Evolutionary conservation across 2,113 vertebrate species (phyloP).

Genomic region (Cavia porcellus): DNA sequence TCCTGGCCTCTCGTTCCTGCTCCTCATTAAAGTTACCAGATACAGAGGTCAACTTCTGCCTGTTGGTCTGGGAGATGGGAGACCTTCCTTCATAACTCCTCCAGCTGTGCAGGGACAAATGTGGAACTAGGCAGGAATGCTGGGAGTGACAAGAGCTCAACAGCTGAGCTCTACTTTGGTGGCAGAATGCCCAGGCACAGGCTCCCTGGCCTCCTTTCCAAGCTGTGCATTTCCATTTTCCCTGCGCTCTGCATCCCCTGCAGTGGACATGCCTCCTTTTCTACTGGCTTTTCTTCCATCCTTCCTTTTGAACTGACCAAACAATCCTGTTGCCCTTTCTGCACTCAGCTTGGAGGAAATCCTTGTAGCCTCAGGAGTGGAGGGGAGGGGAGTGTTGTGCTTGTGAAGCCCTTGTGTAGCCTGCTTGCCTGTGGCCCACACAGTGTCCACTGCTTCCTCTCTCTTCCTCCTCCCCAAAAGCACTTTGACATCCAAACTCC

Average conservation of each 20-base stretch:
- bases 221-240: not conserved
- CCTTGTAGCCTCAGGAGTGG: not conserved
- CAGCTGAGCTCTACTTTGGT: not conserved
- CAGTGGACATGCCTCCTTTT: not conserved
- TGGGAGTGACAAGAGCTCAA: not conserved
- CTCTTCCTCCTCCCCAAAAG: not conserved
- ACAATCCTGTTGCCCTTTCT: not conserved
- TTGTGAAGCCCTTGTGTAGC: not conserved
- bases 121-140: not conserved
- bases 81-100: not conserved
- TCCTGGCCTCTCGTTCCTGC: not conserved
- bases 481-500: not conserved
- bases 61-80: not conserved
- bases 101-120: conserved; percentile 50
- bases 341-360: not conserved
- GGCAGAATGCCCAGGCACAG: conserved; percentile 49
- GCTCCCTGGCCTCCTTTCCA: not conserved
- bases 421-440: not conserved
- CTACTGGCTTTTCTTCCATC: not conserved
- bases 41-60: not conserved
- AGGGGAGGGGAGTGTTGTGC: not conserved
- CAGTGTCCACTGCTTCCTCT: not conserved
- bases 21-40: not conserved
- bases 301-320: not conserved
- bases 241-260: not conserved